Evolutionary conservation across 1,140 invertebrate genomes (phyloP).

Genomic region (Drosophila quadrilineata): DNA sequence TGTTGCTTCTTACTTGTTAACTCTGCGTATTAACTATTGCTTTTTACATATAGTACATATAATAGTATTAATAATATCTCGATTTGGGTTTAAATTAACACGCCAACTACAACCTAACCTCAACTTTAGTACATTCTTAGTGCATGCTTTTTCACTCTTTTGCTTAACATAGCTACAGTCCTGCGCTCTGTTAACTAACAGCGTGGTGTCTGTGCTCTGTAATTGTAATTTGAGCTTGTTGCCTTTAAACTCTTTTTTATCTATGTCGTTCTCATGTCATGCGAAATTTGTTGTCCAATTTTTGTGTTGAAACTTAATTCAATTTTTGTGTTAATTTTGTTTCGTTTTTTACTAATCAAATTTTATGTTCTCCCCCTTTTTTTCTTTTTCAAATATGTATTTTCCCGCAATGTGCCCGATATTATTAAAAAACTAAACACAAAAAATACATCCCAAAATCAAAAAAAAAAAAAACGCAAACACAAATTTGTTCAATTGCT

Average conservation of each 20-base stretch:
- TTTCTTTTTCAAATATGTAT: conserved; percentile 61
- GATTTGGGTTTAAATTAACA: conserved; percentile 4
- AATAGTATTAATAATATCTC: conserved; percentile 2
- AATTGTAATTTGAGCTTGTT: conserved; percentile 29
- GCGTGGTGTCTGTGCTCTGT: background rate
- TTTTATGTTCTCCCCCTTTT: conserved; percentile 76
- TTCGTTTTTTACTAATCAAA: conserved; percentile 72
- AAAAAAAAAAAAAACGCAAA: conserved; percentile 15
- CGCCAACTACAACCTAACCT: conserved; percentile 15
- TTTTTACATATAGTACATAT: conserved; percentile 14
- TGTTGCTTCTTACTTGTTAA: conserved; percentile 61
- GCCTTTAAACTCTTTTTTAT: conserved; percentile 6
- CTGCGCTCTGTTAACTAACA: conserved; percentile 14
- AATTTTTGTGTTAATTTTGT: conserved; percentile 58
- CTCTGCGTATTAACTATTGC: conserved; percentile 40
- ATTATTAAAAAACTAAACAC: no score
- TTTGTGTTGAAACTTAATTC: conserved; percentile 26
- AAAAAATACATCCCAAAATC: no score
- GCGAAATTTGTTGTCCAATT: conserved; percentile 26
- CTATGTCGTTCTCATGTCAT: conserved; percentile 31
- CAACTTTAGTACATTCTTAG: conserved; percentile 18
- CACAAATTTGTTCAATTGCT: conserved; percentile 18
- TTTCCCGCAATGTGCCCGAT: conserved; percentile 27
- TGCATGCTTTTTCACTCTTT: conserved; percentile 33
- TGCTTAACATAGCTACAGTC: conserved; percentile 6